Conservation (phyloP, 2,113 vertebrate species). For the Natator depressus region DNA sequence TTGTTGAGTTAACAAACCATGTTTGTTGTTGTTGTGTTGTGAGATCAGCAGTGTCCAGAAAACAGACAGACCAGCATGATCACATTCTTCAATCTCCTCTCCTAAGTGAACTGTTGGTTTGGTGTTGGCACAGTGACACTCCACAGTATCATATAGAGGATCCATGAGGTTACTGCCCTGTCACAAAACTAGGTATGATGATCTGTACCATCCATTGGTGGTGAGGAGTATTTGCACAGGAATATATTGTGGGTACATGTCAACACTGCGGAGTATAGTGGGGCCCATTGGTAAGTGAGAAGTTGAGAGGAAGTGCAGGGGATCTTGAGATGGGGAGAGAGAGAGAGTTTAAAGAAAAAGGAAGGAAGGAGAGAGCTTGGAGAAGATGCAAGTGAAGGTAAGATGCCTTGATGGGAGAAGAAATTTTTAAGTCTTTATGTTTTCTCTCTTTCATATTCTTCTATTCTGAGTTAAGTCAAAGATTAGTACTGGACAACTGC, state of each 20-base stretch:
- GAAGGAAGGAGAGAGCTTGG: background rate
- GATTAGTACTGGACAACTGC: background rate
- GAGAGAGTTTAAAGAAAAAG: background rate
- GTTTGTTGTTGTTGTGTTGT: background rate
- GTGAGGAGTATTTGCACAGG: background rate
- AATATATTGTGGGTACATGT: background rate
- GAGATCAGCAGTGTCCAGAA: background rate
- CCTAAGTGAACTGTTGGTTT: rapidly evolving
- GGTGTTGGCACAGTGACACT: background rate
- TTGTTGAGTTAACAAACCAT: background rate
- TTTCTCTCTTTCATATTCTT: background rate
- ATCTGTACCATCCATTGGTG: rapidly evolving
- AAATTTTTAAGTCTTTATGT: background rate
- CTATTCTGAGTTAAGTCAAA: background rate
- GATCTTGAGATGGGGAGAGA: background rate
- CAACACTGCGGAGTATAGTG: background rate
- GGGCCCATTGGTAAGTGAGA: background rate
- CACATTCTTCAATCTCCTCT: background rate
- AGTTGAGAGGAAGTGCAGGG: background rate
- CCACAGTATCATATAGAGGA: background rate
- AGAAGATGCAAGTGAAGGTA: background rate
- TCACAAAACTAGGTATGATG: background rate
- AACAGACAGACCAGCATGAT: rapidly evolving
- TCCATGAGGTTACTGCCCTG: background rate
- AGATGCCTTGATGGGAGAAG: background rate